Evolutionary conservation across 2,113 vertebrate genomes (phyloP), one percentile per base, ranked within the genome.

Genomic region (Albula goreensis): DNA sequence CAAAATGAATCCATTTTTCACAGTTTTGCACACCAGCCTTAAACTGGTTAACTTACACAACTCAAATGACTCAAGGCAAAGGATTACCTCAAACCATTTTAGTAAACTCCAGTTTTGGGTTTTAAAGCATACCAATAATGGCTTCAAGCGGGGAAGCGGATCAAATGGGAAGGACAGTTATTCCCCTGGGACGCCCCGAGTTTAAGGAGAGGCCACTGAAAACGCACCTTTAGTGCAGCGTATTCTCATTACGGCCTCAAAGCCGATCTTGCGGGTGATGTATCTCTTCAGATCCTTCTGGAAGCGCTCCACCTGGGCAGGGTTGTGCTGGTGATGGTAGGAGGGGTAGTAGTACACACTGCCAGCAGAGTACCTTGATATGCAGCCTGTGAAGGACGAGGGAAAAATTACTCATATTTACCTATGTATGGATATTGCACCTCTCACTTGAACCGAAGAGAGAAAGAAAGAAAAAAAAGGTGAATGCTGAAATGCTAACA

Each of bases 241-340:
- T 94, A 99, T 99, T 91, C 98, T 97, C 98, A 99, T 99, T 88
- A 99, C 98, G 7, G 97, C 98, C 89, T 99, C 98, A 88, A 99
- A 99, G 48, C 98, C 98, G 88, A 99, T 98, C 93, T 99, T 99
- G 80, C 98, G 94, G 22, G 96, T 99, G 85, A 99, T 90, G 86
- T 99, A 99, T 89, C 98, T 92, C 88, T 99, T 98, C 50, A 99
- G 93, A 13, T 99, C 98, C 87, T 97, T 98, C 89, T 97, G 96
- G 86, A 99, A 91, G 81, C 97, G 96, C 91, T 98, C 97, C 85
- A 97, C 97, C 91, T 97, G 96, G 60, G 97, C 95, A 50, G 97
- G 96, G 90, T 96, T 98, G 91, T 97, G 98, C 92, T 97, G 96
- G 78, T 97, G 96, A 91, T 99, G 98, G 89, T 98, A 99, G 50